Evolutionary conservation across 2,888 invertebrate genomes (phyloP).

Genomic region (Hofmannophila pseudospretella): DNA sequence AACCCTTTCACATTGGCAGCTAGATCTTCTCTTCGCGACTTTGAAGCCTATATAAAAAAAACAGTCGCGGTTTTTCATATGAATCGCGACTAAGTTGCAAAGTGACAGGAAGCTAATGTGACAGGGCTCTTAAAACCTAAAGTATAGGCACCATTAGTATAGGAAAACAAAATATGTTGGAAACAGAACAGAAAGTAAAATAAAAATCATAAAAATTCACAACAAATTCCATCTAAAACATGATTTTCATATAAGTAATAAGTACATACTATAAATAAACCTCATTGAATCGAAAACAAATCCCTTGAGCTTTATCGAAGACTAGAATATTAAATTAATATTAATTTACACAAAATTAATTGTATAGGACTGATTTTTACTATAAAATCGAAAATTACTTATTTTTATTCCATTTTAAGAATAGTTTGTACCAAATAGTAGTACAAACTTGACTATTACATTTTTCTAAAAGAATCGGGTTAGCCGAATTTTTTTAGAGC

Average conservation of each 20-base stretch:
- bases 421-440: background rate
- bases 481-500: no score
- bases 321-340: slow-evolving; percentile 63
- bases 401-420: no score
- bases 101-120: no score
- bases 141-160: background rate
- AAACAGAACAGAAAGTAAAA: slow-evolving; percentile 2
- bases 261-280: slow-evolving; percentile 19
- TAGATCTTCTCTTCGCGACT: no score
- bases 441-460: background rate
- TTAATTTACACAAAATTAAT: slow-evolving; percentile 27
- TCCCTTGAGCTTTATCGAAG: slow-evolving; percentile 66
- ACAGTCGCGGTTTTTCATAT: no score
- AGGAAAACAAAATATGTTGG: background rate
- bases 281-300: slow-evolving; percentile 28
- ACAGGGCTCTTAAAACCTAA: no score
- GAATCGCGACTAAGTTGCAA: no score
- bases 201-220: slow-evolving; percentile 11
- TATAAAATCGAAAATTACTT: slow-evolving; percentile 16
- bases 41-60: no score
- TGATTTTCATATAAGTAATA: no score
- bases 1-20: no score
- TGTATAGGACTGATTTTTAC: slow-evolving; percentile 15
- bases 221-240: slow-evolving; percentile 3
- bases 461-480: background rate